Evolutionary conservation across 2,888 invertebrate species (phyloP), one percentile per base, ranked within the genome.

Genomic region (Microctonus aethiopoides): DNA sequence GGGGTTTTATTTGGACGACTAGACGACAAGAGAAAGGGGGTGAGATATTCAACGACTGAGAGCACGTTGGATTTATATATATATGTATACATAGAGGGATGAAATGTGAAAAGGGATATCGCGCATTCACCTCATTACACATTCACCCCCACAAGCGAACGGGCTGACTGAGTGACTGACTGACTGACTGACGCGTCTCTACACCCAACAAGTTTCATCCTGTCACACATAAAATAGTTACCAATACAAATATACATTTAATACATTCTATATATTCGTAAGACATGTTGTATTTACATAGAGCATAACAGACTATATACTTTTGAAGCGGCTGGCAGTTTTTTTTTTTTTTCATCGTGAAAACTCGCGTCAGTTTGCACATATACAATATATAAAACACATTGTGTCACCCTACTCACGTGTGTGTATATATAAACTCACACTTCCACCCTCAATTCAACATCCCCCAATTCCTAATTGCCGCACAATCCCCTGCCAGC

Each of bases 91-190:
- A 36, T 29, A 64, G 71, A 71, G 76, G 76, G 74, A 79, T 77
- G 80, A 78, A 79, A 78, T 75, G 79, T 72, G 74, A 78, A 78
- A 75, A 75, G 76, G 72, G 70, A 66, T 61, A 22, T 41, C 46
- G 62, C 22, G 62, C 77, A 75, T 75, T 76, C 75, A 77, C 75
- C 80, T 85, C 79, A 82, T 84, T 84, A 84, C 77, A 79, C 80
- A 86, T 86, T 83, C 82, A 85, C 82, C 84, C 82, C 76, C 72
- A 69, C n/a, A 16, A 71, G 68, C 65, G 67, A 22, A 72, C 67
- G 32, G 57, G 67, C 76, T 76, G 77, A 79, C 80, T 79, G 80
- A 80, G 78, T 80, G 81, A 81, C 79, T 81, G 80, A 82, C 79
- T 79, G 80, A 80, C 77, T 46, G 46, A 46, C 16, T 46, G 67